These are phyloP conservation scores for Nymphalis urticae DNA, from an alignment of 2,888 invertebrate species.

Conservation along the genomic window DNA sequence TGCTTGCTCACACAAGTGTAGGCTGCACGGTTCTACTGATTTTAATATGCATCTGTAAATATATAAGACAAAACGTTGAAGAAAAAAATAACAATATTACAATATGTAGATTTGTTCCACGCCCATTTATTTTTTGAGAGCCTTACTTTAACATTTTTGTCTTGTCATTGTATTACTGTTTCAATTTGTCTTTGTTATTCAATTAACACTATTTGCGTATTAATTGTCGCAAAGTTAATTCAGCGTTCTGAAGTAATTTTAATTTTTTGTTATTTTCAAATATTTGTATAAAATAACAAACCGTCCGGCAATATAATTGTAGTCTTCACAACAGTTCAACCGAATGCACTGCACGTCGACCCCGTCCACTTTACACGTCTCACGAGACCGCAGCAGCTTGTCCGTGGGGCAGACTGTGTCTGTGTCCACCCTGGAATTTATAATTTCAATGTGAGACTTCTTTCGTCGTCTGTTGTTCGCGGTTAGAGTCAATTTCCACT, in stretches of 20 bases:
- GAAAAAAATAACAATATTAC: no score
- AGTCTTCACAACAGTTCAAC: constrained; percentile 83
- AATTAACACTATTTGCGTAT: no score
- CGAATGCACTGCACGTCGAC: constrained; percentile 84
- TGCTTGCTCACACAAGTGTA: constrained; percentile 84
- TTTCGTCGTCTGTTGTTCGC: no score
- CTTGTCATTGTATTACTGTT: no score
- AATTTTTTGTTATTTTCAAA: no score
- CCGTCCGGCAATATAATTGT: constrained; percentile 83
- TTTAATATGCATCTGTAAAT: constrained; percentile 81
- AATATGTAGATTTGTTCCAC: not conserved
- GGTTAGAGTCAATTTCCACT: no score
- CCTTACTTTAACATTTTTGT: no score
- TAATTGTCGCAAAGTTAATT: no score
- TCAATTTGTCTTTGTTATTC: no score
- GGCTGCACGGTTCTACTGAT: constrained; percentile 83
- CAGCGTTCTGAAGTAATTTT: no score
- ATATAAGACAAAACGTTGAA: not conserved
- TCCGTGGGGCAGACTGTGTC: constrained; percentile 80
- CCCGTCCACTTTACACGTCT: constrained; percentile 82
- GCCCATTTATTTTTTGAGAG: no score
- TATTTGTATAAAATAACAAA: constrained; percentile 44
- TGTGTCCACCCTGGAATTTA: constrained; percentile 56
- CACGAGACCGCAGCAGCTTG: constrained; percentile 81
- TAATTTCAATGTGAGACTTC: not conserved